Percentiles rank a stretch among this genome's conserved stretches.
These are phyloP conservation scores for Chalcis sispes DNA, from an alignment of 2,888 invertebrate genomes.

Conservation along the genomic window DNA sequence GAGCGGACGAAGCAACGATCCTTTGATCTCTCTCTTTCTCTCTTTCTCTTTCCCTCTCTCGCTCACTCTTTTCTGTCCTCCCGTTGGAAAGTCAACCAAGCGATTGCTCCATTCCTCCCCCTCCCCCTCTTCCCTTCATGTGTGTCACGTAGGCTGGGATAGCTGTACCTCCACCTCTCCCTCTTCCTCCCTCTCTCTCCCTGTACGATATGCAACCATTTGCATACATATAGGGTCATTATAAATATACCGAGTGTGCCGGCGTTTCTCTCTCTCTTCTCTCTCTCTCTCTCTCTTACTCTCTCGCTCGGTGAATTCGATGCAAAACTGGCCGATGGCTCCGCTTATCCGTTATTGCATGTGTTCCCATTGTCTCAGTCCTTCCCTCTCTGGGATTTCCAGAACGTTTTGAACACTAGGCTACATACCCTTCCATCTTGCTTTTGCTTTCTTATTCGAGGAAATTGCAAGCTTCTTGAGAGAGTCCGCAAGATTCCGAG, in stretches of 20 bases:
- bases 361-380: background rate
- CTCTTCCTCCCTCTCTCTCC: background rate
- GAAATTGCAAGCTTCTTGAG: no score
- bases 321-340: constrained; percentile 71
- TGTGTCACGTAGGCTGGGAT: no score
- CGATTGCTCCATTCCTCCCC: constrained; percentile 61
- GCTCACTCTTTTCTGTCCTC: background rate
- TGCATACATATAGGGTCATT: constrained; percentile 77
- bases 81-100: constrained; percentile 57
- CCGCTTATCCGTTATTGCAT: constrained; percentile 68
- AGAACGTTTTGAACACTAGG: constrained; percentile 12
- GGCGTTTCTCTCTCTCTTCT: constrained; percentile 9
- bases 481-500: background rate
- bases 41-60: constrained; percentile 1
- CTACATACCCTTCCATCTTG: no score
- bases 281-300: background rate
- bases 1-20: constrained; percentile 40
- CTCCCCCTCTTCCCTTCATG: background rate
- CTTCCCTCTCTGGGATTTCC: constrained; percentile 36
- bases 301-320: constrained; percentile 62
- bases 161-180: background rate
- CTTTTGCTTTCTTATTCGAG: no score
- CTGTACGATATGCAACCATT: constrained; percentile 75
- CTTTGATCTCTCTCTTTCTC: constrained; percentile 48
- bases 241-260: constrained; percentile 69